These are phyloP conservation scores for Mus spretus DNA, from an alignment of 2,797 vertebrate species.

Conservation along the genomic window DNA sequence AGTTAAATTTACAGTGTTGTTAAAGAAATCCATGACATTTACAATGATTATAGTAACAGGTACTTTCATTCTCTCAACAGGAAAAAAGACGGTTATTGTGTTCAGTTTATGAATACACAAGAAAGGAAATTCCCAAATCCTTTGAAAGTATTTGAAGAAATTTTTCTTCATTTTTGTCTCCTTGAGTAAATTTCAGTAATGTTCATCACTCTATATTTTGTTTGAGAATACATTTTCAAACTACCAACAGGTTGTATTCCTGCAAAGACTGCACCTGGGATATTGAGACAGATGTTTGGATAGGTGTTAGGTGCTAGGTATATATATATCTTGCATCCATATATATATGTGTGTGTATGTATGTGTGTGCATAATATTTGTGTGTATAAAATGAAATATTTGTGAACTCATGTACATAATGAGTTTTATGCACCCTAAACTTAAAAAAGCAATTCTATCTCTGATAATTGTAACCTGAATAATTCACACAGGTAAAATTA, in stretches of 20 bases:
- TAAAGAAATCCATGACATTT: not conserved
- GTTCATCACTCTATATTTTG: not conserved
- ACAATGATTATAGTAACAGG: not conserved
- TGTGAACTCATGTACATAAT: not conserved
- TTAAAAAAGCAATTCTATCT: conserved; percentile 12
- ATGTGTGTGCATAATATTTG: not conserved
- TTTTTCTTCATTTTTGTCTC: not conserved
- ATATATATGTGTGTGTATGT: not conserved
- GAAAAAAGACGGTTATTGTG: not conserved
- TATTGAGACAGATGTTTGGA: not conserved
- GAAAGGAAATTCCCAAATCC: not conserved
- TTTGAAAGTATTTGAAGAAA: not conserved
- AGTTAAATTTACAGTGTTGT: not conserved
- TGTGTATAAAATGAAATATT: too few species aligned
- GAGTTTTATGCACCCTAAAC: not conserved
- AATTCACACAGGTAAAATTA: not conserved
- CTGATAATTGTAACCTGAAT: not conserved
- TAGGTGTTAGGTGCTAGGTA: too few species aligned
- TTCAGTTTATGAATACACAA: not conserved
- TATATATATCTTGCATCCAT: too few species aligned
- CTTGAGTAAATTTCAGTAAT: not conserved
- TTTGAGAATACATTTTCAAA: not conserved
- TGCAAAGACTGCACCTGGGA: not conserved
- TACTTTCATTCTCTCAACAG: not conserved
- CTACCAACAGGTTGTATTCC: not conserved